Conservation (phyloP, 2,113 vertebrate genomes). For the Chitala chitala region DNA sequence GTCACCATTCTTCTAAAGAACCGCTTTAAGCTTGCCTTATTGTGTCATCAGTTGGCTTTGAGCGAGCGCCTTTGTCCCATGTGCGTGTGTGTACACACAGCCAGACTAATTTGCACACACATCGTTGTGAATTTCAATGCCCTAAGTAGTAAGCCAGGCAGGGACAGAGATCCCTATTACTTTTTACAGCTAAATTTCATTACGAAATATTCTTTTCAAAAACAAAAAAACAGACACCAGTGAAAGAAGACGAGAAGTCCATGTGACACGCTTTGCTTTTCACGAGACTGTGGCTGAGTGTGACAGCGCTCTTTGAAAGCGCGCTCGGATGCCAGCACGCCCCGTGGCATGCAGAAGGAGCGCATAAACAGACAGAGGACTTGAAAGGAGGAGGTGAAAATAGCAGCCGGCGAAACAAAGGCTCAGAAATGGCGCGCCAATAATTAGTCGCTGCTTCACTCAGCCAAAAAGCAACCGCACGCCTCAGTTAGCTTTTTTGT, state of each 20-base stretch:
- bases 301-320: no score
- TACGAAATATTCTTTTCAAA: not conserved
- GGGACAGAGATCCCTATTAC: constrained; percentile 51
- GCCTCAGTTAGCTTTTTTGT: no score
- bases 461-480: no score
- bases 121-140: not conserved
- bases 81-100: constrained; percentile 13
- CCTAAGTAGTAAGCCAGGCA: constrained; percentile 37
- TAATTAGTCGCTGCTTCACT: constrained; percentile 60
- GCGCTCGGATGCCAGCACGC: not conserved
- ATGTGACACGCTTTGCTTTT: no score
- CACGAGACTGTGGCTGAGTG: no score
- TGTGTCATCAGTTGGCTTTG: not conserved
- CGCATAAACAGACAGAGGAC: constrained; percentile 56
- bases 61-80: not conserved
- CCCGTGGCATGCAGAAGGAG: constrained; percentile 42
- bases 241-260: no score
- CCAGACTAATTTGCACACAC: no score
- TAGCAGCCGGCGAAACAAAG: constrained; percentile 52
- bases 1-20: not conserved
- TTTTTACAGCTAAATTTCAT: constrained; percentile 46
- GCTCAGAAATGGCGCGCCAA: constrained; percentile 55
- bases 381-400: constrained; percentile 56
- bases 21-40: not conserved
- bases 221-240: no score